Evolutionary conservation across 2,797 vertebrate species (phyloP), one percentile per base, ranked within the genome.

Genomic region (Cebuella pygmaea): DNA sequence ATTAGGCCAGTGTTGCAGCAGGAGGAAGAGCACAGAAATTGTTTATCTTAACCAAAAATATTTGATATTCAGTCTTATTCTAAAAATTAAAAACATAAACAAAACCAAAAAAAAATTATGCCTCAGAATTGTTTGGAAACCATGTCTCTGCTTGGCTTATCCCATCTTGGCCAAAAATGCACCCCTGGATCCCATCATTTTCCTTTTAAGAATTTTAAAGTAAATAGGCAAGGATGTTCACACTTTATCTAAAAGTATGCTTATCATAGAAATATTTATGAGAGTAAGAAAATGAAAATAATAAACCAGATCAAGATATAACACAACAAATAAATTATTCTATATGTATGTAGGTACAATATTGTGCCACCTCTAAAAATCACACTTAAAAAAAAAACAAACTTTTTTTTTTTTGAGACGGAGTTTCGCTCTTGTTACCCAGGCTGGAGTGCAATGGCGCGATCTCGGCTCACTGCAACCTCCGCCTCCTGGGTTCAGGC

Each of bases 21-120:
- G 20, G 33, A 15, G 5, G 46, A 4, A 7, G 33, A 59, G 4
- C n/a, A 12, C 14, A 11, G 67, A 92, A 96, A 76, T 48, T 64
- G 15, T 79, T 94, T 76, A 87, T 67, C 36, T 95, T 88, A 76
- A 24, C 76, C 59, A 90, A 5, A 57, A 96, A 95, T 79, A 6
- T 52, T 59, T 93, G 44, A 46, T 94, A 94, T 94, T 94, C 76
- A 33, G 70, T 70, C 48, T 80, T 92, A 55, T n/a, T 89, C 64
- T 74, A 87, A 95, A 95, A 86, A 70, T 61, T 88, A 92, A 41
- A 80, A 87, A 52, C 27, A 90, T 19, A 81, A 82, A 72, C 15
- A 94, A 78, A 80, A 85, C 15, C 10, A 67, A 59, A 90, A 84
- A 55, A 33, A 83, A 30, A 70, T 12, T 59, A 9, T 0, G 61